Percentiles rank a stretch among this genome's conserved stretches.
These are phyloP conservation scores for Cyanistes caeruleus DNA, from an alignment of 2,113 vertebrate genomes.

Conservation along the genomic window DNA sequence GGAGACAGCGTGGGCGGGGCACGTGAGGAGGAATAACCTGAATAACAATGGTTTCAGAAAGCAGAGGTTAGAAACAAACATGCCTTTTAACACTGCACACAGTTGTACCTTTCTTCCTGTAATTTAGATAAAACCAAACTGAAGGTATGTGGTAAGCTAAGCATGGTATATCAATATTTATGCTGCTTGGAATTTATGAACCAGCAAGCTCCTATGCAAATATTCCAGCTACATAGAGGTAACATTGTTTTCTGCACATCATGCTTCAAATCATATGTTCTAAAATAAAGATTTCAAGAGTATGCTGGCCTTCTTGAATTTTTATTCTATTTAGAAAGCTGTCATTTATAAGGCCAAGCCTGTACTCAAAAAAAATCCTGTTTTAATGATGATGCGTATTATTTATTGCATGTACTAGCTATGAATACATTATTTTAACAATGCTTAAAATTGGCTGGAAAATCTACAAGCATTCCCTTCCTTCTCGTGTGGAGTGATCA, in stretches of 20 bases:
- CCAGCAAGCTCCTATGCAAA: slow-evolving; percentile 28
- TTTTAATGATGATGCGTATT: slow-evolving; percentile 54
- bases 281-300: slow-evolving; percentile 5
- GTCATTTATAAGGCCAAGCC: slow-evolving; percentile 23
- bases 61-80: slow-evolving; percentile 18
- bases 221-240: not conserved
- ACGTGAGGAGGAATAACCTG: not conserved
- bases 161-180: slow-evolving; percentile 37
- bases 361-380: not conserved
- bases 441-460: slow-evolving; percentile 51
- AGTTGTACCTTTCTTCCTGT: not conserved
- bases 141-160: slow-evolving; percentile 20
- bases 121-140: slow-evolving; percentile 32
- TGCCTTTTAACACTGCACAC: not conserved
- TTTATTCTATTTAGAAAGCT: slow-evolving; percentile 6
- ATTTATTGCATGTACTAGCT: slow-evolving; percentile 51
- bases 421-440: slow-evolving; percentile 24
- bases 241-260: not conserved
- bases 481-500: not conserved
- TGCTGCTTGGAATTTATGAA: slow-evolving; percentile 15
- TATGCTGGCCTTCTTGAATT: not conserved
- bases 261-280: not conserved
- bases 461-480: not conserved
- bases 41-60: slow-evolving; percentile 27
- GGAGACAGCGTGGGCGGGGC: not conserved